Conservation (phyloP, 2,797 vertebrate genomes). For the Vespertilio murinus region DNA sequence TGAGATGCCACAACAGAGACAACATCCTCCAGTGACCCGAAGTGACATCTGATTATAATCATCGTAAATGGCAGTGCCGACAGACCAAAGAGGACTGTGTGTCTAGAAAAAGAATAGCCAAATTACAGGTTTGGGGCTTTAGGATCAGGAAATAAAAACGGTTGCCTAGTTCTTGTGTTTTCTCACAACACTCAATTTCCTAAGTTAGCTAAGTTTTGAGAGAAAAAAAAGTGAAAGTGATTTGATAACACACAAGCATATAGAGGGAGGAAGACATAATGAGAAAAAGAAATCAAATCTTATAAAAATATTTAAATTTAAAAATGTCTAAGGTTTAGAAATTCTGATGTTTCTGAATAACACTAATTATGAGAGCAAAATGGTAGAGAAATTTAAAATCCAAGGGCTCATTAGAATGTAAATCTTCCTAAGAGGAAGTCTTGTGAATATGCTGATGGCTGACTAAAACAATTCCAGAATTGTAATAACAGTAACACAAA, state of each 20-base stretch:
- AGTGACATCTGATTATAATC: background rate
- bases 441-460: background rate
- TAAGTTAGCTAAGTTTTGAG: background rate
- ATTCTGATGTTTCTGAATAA: background rate
- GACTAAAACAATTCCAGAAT: background rate
- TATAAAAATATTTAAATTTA: background rate
- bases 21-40: background rate
- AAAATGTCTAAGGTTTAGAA: background rate
- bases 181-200: background rate
- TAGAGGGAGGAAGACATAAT: background rate
- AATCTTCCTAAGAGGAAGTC: background rate
- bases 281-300: background rate
- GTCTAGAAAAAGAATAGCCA: background rate
- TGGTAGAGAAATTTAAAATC: background rate
- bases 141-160: background rate
- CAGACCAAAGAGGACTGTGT: background rate
- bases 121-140: background rate
- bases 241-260: background rate
- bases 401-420: background rate
- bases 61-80: accelerated
- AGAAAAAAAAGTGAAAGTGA: background rate
- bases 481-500: background rate
- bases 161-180: background rate
- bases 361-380: constrained; percentile 48
- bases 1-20: background rate